Base-by-base conservation (phyloP, 2,888 invertebrate species). In the Lithophane leautieri region DNA sequence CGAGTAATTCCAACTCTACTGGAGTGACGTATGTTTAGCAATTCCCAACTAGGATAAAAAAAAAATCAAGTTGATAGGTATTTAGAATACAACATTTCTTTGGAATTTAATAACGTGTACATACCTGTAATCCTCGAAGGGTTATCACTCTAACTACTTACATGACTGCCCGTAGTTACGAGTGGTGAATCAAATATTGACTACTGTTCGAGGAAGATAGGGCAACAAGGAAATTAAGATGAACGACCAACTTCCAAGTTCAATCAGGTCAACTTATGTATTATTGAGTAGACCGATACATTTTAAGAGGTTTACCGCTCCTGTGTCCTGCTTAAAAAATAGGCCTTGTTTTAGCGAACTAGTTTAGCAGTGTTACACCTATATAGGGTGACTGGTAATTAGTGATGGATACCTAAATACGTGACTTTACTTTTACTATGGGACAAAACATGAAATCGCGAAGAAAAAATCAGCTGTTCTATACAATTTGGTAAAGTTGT, bases 201-300 rank as follows among this genome's bases (percentile, higher is more conserved):
- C 60, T 25, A 28, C 25, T 68, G 85, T 67, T 84, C 44, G 54
- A 63, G 40, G 62, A 25, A 73, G 70, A 65, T 80, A 67, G 60
- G 72, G 22, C 71, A 56, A 47, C 66, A 70, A 76, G 67, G 44
- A 84, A 82, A 70, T 76, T 76, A 81, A 84, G 85, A 82, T 84
- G 47, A 76, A 84, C 60, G 72, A 56, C 60, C 40, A 76, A 81
- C 67, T 77, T 76, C 67, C 68, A 79, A 81, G 54, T 81, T 76
- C 70, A 72, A 73, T 84, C 76, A 42, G 77, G 72, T 61, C 54
- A 62, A 54, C 60, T 76, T 72, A 70, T 81, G 56, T 76, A 76
- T 73, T 70, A 81, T 82, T 70, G 63, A 84, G 84, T 69, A 56
- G 68, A 68, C n/a, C 16, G 65, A 65, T 66, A 56, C 83, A 68